Conservation (phyloP, 2,113 vertebrate species). For the Festucalex cinctus region DNA sequence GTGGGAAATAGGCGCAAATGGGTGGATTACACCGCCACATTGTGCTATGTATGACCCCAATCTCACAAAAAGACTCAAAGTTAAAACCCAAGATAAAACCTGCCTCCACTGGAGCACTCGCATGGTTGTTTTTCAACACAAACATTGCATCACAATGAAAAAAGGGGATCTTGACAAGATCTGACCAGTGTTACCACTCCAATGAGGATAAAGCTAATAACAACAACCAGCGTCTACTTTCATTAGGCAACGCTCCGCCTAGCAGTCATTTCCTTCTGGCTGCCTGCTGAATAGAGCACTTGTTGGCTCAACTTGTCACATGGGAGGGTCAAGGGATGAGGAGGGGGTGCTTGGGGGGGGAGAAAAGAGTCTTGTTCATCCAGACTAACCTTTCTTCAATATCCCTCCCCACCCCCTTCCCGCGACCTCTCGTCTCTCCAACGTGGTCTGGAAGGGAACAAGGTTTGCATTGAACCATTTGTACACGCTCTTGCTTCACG, state of each 20-base stretch:
- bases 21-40: constrained; percentile 12
- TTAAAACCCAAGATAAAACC: constrained; percentile 6
- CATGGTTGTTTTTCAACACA: constrained; percentile 2
- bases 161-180: constrained; percentile 9
- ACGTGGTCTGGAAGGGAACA: constrained; percentile 65
- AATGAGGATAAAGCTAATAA: constrained; percentile 53
- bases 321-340: constrained; percentile 69
- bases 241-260: constrained; percentile 63
- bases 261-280: constrained; percentile 67
- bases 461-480: constrained; percentile 70
- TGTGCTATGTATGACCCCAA: neutral
- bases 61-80: constrained; percentile 28
- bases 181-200: constrained; percentile 16
- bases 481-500: constrained; percentile 60
- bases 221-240: constrained; percentile 70
- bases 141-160: neutral
- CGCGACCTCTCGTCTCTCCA: constrained; percentile 66
- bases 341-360: constrained; percentile 42
- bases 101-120: neutral
- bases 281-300: constrained; percentile 69
- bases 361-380: constrained; percentile 75
- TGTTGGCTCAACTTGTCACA: constrained; percentile 75
- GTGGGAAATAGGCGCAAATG: constrained; percentile 12
- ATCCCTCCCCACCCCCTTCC: constrained; percentile 61
- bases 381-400: constrained; percentile 73